Conservation (phyloP, 2,113 vertebrate species). For the Brachyhypopomus gauderio region DNA sequence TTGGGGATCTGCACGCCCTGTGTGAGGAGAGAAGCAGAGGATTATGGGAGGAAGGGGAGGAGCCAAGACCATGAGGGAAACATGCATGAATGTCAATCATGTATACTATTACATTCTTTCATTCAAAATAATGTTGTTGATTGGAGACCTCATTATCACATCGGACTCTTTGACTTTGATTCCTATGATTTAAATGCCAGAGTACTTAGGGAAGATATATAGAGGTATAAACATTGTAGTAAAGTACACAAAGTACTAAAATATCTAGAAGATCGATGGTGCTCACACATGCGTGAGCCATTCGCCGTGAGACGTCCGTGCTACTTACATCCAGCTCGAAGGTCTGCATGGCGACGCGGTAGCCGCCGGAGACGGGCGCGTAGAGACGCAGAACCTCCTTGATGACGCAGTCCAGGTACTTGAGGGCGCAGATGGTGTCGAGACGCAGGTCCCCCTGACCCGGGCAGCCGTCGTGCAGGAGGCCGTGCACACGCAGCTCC, state of each 20-base stretch:
- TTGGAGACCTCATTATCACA: too few species aligned
- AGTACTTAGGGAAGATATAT: too few species aligned
- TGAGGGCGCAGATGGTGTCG: constrained; percentile 83
- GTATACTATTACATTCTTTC: too few species aligned
- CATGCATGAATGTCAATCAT: background rate
- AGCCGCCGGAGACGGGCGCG: constrained; percentile 92
- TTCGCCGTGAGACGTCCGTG: background rate
- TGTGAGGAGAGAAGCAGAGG: background rate
- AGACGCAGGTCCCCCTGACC: constrained; percentile 86
- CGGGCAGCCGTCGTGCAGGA: constrained; percentile 89
- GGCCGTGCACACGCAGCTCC: constrained; percentile 84
- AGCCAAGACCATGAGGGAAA: background rate
- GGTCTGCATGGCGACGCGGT: constrained; percentile 93
- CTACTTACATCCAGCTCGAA: constrained; percentile 94
- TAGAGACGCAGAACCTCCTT: constrained; percentile 96
- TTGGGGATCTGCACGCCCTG: constrained; percentile 98
- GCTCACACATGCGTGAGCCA: background rate
- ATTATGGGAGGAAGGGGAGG: background rate
- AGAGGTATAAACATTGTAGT: too few species aligned
- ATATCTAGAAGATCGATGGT: too few species aligned
- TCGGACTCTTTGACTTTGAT: too few species aligned
- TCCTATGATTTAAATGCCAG: too few species aligned
- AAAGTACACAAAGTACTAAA: too few species aligned
- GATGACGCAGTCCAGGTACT: constrained; percentile 97
- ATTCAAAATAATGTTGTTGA: too few species aligned